Conservation (phyloP, 2,113 vertebrate species). For the Xenotilapia flavipinnis region DNA sequence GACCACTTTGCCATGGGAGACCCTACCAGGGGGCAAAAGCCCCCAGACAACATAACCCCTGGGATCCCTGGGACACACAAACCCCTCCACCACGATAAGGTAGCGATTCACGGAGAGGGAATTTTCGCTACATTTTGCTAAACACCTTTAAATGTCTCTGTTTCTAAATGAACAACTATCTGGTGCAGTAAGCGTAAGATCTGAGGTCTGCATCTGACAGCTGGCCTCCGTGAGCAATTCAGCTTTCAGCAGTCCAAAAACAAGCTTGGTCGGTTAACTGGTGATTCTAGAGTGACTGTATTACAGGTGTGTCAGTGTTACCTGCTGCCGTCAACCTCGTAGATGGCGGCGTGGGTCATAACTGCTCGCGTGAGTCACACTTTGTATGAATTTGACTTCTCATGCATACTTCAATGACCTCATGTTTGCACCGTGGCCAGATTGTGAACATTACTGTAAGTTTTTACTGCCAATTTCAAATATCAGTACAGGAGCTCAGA, state of each 20-base stretch:
- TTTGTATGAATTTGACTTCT: background rate
- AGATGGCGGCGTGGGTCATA: accelerated
- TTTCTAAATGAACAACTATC: background rate
- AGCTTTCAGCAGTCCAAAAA: background rate
- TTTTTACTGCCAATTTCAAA: background rate
- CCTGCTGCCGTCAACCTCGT: background rate
- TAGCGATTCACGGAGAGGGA: background rate
- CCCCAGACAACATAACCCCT: background rate
- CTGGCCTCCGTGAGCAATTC: background rate
- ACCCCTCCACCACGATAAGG: background rate
- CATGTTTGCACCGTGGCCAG: accelerated
- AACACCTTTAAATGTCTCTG: background rate
- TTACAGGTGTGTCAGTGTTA: background rate
- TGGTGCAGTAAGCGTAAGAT: background rate
- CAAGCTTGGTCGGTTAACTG: background rate
- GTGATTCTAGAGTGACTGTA: background rate
- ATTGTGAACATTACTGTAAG: background rate
- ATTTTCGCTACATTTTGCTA: background rate
- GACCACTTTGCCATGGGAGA: background rate
- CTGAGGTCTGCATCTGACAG: background rate
- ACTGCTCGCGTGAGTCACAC: background rate
- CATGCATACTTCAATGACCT: background rate
- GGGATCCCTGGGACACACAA: background rate
- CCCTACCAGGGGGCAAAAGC: accelerated
- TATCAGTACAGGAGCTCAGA: background rate